Base-by-base conservation (phyloP, 2,797 vertebrate genomes). In the Hydrocynus forskahlii region DNA sequence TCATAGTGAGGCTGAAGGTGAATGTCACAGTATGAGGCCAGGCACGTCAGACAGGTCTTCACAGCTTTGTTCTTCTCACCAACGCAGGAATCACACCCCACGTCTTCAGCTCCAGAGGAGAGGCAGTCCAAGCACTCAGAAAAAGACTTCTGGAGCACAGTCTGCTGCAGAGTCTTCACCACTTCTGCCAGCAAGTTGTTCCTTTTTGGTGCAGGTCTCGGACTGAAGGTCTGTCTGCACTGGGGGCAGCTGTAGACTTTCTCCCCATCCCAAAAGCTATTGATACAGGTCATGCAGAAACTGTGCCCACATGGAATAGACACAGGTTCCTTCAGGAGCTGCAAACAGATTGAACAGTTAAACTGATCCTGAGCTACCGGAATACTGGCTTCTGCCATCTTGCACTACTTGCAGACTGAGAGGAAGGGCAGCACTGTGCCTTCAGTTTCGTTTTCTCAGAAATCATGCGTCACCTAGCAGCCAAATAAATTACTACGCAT, bases 221-320 rank as follows among this genome's bases (percentile, higher is more conserved):
- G 38, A 23, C 2, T 17, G n/a, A 74, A 82, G 0, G 50, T 40
- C 69, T 82, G 75, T 50, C 81, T 59, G 62, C 81, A 82, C 16
- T 82, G 75, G 17, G 75, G 81, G 55, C 81, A 82, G 60, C 13
- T 25, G 69, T 50, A 78, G 38, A 5, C 10, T 45, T 17, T 35
- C 1, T 45, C 52, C 0, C 3, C 0, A 40, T 82, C 81, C 81
- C 81, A 82, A 9, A 50, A 82, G 1, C 40, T 2, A 59, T 82
- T 82, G 19, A 82, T 50, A 68, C 81, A 82, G 21, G 23, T 13
- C 75, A 67, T 82, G 10, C 81, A 82, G 75, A 82, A 82, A n/a
- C 55, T 82, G 69, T 82, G 80, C 70, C 80, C 80, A 48, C 80
- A 82, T n/a, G 80, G 75, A 77, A 45, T 73, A 38, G 75, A 78